Percentiles rank a stretch among this genome's conserved stretches.
Evolutionary conservation across 2,797 vertebrate species (phyloP).

Genomic region (Liparis tanakae): DNA sequence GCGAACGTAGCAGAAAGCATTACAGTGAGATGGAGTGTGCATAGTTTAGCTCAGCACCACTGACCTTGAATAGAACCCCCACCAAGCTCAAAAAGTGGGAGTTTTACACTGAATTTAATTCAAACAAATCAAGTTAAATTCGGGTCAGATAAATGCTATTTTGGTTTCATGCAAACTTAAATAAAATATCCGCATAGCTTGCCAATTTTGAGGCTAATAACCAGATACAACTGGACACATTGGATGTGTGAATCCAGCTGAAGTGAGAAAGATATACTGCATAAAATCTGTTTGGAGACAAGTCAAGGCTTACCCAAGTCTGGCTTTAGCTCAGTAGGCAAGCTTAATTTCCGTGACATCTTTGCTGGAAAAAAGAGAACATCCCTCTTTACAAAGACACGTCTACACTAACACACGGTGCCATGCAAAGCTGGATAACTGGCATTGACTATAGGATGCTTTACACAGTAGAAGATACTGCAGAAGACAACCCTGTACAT

Average conservation of each 20-base stretch:
- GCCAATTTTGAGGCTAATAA: conserved; percentile 70
- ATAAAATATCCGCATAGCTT: conserved; percentile 62
- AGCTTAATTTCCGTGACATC: conserved; percentile 99
- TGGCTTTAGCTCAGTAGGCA: conserved; percentile 99
- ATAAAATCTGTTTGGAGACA: conserved; percentile 77
- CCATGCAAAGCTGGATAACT: conserved; percentile 80
- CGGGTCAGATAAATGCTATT: conserved; percentile 71
- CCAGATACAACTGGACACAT: conserved; percentile 67
- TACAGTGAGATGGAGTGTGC: conserved; percentile 67
- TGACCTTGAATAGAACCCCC: conserved; percentile 64
- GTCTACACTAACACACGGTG: conserved; percentile 78
- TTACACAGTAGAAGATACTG: conserved; percentile 52
- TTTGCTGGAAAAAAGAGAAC: conserved; percentile 99
- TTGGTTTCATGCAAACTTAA: conserved; percentile 72
- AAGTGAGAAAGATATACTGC: conserved; percentile 55
- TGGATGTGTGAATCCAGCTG: conserved; percentile 70
- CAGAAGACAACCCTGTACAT: conserved; percentile 50
- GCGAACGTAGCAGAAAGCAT: conserved; percentile 70
- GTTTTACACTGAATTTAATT: conserved; percentile 42
- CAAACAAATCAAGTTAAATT: conserved; percentile 28
- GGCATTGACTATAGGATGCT: conserved; percentile 55
- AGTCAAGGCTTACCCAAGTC: conserved; percentile 97
- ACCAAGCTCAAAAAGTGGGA: conserved; percentile 48
- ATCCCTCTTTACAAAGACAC: conserved; percentile 88
- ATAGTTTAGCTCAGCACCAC: conserved; percentile 71